Evolutionary conservation across 2,888 invertebrate species (phyloP), one percentile per base, ranked within the genome.

Genomic region (Meiosimyza platycephala): DNA sequence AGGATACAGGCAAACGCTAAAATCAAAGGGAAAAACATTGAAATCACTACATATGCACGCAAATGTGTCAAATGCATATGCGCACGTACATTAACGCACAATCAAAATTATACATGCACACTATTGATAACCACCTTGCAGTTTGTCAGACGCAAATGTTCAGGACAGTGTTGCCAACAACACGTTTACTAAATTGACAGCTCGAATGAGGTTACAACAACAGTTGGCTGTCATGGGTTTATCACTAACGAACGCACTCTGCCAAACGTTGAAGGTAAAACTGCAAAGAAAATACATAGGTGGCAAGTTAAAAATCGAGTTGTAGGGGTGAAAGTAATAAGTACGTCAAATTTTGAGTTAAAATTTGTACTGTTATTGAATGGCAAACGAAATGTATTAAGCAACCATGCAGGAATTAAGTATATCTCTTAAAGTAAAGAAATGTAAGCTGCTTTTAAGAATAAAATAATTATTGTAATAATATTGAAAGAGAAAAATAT

Each of bases 181-280:
- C 40, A 40, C 40, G 40, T 55, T 7, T 16, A 22, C 22, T 11
- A 22, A 28, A 18, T 28, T 66, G 66, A 16, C 66, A 66, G 40
- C 50, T n/a, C 28, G 22, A 68, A 59, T 47, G 57, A 59, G 68
- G 68, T 68, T 47, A 59, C 68, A 59, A 59, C 68, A 59, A 57
- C 59, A 59, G 33, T 67, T 40, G 54, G 47, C 13, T 40, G 47
- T 16, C 12, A 47, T 33, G 59, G 47, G 66, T 54, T 54, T 55
- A 66, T 55, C 66, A 52, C 55, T 12, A 66, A 16, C 16, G 6
- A 40, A 40, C 40, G 40, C 0, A 40, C 40, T 7, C 6, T 40
- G 40, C 1, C 40, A 40, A 40, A 40, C 6, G 40, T 40, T 40
- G 9, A 40, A 7, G 40, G 9, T 13, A 33, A 51, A 52, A 33